Conservation (phyloP, 37 sponge, comb jelly and placozoan genomes). For the Halichondria panicea region DNA sequence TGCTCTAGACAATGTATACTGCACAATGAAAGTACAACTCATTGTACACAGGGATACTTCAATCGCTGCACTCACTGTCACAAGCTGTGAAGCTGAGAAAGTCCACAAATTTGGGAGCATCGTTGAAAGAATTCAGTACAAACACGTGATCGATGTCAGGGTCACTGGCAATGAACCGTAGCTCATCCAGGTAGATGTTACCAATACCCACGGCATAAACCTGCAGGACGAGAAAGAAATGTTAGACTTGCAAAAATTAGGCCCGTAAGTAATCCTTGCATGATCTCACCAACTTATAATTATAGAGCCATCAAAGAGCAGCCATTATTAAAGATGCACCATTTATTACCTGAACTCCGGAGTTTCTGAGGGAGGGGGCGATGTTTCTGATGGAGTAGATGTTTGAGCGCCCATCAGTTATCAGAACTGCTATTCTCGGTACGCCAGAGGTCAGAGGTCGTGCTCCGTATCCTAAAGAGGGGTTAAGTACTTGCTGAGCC, state of each 20-base stretch:
- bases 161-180: constrained; percentile 76
- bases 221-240: background rate
- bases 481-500: constrained; percentile 40
- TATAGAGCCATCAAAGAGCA: background rate
- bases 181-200: constrained; percentile 66
- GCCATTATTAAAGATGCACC: no score
- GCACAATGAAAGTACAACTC: background rate
- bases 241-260: background rate
- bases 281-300: background rate
- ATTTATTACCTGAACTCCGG: constrained; percentile 56
- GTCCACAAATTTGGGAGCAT: constrained; percentile 73
- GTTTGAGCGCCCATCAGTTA: constrained; percentile 91
- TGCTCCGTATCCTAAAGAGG: constrained; percentile 47
- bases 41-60: background rate
- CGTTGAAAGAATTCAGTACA: constrained; percentile 64
- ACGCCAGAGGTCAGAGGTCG: constrained; percentile 69
- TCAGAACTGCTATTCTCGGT: constrained; percentile 76
- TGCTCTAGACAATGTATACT: background rate
- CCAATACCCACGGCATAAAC: constrained; percentile 83
- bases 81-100: constrained; percentile 78
- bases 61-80: constrained; percentile 63
- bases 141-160: constrained; percentile 76
- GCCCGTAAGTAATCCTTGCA: background rate
- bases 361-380: constrained; percentile 48
- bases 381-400: constrained; percentile 12